Percentiles rank a stretch among this genome's conserved stretches.
These are phyloP conservation scores for Perca fluviatilis DNA, from an alignment of 2,113 vertebrate genomes.

Conservation along the genomic window DNA sequence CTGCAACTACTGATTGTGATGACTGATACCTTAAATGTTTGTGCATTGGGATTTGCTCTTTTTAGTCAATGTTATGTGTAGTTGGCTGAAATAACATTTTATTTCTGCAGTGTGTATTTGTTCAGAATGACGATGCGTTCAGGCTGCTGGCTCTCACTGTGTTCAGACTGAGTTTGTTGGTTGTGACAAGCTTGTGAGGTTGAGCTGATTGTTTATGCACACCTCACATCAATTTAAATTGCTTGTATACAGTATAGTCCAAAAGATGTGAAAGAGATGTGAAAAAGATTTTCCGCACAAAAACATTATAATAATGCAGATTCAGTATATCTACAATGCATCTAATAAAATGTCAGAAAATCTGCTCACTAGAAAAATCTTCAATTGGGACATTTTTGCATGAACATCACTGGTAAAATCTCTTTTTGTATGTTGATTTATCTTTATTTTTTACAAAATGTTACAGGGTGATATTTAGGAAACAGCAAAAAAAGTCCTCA, in stretches of 20 bases:
- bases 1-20: not conserved
- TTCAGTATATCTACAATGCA: too few species aligned
- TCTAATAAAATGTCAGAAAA: too few species aligned
- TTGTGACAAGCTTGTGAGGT: not conserved
- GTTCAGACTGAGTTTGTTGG: not conserved
- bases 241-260: too few species aligned
- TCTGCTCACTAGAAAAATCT: too few species aligned
- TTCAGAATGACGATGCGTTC: not conserved
- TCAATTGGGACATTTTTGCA: too few species aligned
- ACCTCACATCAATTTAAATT: not conserved
- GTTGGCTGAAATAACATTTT: not conserved
- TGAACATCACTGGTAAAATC: too few species aligned
- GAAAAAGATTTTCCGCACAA: too few species aligned
- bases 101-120: not conserved
- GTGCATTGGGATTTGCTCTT: not conserved
- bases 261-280: not conserved
- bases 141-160: not conserved
- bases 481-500: too few species aligned
- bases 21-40: not conserved
- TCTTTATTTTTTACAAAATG: too few species aligned
- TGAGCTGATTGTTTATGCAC: not conserved
- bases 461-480: too few species aligned
- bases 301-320: not conserved
- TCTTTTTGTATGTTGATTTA: too few species aligned
- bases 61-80: not conserved